phyloP scores from a whole-genome alignment of 2,113 vertebrate species.

The Eulacestoma nigropectus region DNA sequence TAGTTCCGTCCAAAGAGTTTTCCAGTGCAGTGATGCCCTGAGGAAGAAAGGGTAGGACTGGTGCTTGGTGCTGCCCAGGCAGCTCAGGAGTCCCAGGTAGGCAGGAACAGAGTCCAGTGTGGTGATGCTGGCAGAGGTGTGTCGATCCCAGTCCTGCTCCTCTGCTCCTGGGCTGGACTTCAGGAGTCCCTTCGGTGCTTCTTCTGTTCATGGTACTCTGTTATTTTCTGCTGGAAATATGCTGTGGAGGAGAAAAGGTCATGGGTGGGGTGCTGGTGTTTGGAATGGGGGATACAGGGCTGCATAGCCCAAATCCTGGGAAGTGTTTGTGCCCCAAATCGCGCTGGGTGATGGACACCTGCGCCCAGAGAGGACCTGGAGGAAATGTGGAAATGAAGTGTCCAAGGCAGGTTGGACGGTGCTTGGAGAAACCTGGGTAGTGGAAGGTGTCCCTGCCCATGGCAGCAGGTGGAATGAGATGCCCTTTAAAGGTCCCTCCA shows the following conservation, averaged over 20 bases:
- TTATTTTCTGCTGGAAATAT: constrained; percentile 84
- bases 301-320: background rate
- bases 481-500: background rate
- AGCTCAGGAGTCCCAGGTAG: background rate
- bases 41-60: background rate
- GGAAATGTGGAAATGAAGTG: background rate
- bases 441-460: background rate
- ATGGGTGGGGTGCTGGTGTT: fast-evolving
- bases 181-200: constrained; percentile 77
- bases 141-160: background rate
- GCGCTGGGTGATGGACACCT: fast-evolving
- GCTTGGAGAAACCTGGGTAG: background rate
- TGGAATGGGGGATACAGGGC: background rate
- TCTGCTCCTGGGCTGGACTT: background rate
- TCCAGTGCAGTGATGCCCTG: constrained; percentile 17
- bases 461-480: background rate
- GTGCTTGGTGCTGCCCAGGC: background rate
- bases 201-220: constrained; percentile 81
- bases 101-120: background rate
- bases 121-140: background rate
- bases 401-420: background rate
- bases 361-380: fast-evolving
- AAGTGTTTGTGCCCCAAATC: background rate
- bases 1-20: background rate
- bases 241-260: constrained; percentile 45